These are phyloP conservation scores for Tragelaphus scriptus DNA, from an alignment of 2,113 vertebrate species.

Conservation along the genomic window DNA sequence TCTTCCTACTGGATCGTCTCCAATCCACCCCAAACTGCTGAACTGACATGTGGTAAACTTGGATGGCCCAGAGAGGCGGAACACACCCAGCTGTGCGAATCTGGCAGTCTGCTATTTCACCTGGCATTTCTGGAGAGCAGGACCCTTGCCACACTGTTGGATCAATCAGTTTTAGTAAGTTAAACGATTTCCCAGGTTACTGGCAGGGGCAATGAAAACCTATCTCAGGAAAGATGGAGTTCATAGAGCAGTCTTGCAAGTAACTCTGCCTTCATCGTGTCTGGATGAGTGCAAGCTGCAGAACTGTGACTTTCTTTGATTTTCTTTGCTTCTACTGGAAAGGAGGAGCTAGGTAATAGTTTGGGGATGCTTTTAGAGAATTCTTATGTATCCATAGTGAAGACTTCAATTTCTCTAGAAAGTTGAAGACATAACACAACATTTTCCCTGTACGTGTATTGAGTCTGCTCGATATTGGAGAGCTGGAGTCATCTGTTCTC, in stretches of 20 bases:
- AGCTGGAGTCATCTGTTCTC: neutral
- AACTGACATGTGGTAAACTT: constrained; percentile 37
- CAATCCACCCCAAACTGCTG: constrained; percentile 14
- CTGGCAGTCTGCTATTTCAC: constrained; percentile 37
- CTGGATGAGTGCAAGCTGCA: neutral
- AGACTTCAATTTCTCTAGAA: neutral
- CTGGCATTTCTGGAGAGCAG: constrained; percentile 59
- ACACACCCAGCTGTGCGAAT: constrained; percentile 19
- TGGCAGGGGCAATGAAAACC: constrained; percentile 25
- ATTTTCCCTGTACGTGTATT: accelerated
- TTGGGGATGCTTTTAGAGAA: neutral
- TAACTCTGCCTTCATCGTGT: neutral
- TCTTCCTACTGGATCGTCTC: constrained; percentile 45
- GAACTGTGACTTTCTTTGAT: neutral
- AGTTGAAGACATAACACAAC: neutral
- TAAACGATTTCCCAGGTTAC: constrained; percentile 24
- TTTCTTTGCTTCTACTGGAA: neutral
- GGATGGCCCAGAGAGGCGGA: constrained; percentile 30
- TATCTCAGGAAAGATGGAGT: neutral
- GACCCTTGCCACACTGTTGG: neutral
- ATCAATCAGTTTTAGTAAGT: neutral
- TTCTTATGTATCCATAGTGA: neutral
- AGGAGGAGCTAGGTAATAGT: neutral
- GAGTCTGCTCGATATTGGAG: neutral
- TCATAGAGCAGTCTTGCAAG: neutral